Conservation (phyloP, 2,888 invertebrate genomes). For the Allolobophora icterica region DNA sequence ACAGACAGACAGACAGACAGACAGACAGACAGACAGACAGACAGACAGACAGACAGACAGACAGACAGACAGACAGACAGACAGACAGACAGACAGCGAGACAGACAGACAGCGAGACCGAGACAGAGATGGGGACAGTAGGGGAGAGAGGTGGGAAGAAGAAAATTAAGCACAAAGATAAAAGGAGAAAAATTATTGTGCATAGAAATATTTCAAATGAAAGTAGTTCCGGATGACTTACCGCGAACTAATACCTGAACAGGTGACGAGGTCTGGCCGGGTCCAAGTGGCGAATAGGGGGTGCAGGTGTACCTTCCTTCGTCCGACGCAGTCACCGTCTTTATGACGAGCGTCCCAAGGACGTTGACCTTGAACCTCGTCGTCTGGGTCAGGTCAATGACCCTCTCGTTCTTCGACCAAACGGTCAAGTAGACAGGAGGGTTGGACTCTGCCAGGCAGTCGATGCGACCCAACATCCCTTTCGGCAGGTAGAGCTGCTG, state of each 20-base stretch:
- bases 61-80: no score
- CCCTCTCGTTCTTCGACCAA: conserved; percentile 94
- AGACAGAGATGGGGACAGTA: no score
- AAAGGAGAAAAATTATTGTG: no score
- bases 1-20: no score
- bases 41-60: no score
- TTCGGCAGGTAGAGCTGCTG: conserved; percentile 92
- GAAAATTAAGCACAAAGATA: no score
- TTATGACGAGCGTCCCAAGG: conserved; percentile 46
- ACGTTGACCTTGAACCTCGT: conserved; percentile 40
- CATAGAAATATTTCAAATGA: not conserved
- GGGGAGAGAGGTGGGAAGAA: no score
- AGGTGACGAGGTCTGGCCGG: conserved; percentile 86
- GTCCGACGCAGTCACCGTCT: conserved; percentile 81
- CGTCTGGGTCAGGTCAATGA: conserved; percentile 39
- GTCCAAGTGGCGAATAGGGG: conserved; percentile 92
- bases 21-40: no score
- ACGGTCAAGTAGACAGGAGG: conserved; percentile 93
- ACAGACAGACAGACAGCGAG: no score
- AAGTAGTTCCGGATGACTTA: conserved; percentile 47
- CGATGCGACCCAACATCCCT: conserved; percentile 82
- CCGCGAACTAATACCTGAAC: conserved; percentile 72
- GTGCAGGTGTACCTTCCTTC: conserved; percentile 93
- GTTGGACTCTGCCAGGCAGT: conserved; percentile 95
- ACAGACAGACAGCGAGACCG: no score